Evolutionary conservation across 2,113 vertebrate genomes (phyloP).

Genomic region (Addax nasomaculatus): DNA sequence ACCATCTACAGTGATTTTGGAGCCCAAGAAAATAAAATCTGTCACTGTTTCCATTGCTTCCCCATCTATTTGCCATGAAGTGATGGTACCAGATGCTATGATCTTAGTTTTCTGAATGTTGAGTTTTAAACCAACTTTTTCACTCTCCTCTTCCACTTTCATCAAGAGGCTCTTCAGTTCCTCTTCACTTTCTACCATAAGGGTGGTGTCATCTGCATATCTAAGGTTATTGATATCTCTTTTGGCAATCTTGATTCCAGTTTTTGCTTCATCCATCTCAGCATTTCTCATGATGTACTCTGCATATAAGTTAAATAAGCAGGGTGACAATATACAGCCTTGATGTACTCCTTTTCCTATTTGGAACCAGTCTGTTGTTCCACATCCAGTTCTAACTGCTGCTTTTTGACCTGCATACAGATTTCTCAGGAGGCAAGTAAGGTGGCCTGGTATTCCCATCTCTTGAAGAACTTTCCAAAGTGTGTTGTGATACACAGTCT

Average conservation of each 20-base stretch:
- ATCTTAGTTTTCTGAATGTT: too few species aligned
- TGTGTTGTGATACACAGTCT: not conserved
- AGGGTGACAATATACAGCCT: too few species aligned
- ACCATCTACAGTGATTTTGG: not conserved
- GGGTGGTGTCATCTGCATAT: not conserved
- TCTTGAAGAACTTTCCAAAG: not conserved
- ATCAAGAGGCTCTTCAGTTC: not conserved
- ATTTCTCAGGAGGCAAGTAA: not conserved
- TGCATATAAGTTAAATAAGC: too few species aligned
- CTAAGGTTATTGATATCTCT: not conserved
- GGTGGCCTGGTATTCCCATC: not conserved
- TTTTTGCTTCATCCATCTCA: too few species aligned
- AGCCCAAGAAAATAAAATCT: not conserved
- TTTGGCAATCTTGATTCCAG: not conserved
- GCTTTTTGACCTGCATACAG: not conserved
- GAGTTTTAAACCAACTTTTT: too few species aligned
- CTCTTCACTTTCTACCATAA: not conserved
- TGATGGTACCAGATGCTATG: not conserved
- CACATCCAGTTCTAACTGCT: not conserved
- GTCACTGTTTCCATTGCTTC: not conserved
- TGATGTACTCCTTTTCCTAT: too few species aligned
- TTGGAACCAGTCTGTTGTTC: too few species aligned
- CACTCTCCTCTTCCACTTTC: not conserved
- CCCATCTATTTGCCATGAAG: not conserved
- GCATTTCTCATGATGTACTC: too few species aligned